Percentiles rank a stretch among this genome's conserved stretches.
These are phyloP conservation scores for Aythya baeri DNA, from an alignment of 2,113 vertebrate species.

Conservation along the genomic window DNA sequence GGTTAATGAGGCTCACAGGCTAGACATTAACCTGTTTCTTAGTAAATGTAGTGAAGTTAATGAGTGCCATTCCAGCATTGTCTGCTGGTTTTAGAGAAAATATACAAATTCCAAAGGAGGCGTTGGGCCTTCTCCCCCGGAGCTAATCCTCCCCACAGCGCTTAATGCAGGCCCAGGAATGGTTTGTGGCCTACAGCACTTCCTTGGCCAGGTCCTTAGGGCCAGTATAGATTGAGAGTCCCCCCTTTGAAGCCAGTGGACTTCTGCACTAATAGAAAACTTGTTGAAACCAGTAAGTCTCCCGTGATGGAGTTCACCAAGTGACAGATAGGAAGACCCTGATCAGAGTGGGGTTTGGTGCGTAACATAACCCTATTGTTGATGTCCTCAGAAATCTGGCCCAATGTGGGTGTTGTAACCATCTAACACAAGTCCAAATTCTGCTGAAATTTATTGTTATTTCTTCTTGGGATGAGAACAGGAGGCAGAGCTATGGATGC, in stretches of 20 bases:
- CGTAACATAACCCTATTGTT: background rate
- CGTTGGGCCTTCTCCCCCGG: accelerated
- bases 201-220: background rate
- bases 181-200: background rate
- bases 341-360: background rate
- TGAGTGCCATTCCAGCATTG: background rate
- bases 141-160: background rate
- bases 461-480: background rate
- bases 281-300: background rate
- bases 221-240: background rate
- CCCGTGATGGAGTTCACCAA: background rate
- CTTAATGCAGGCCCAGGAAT: background rate
- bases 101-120: background rate
- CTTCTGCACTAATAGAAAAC: background rate
- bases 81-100: background rate
- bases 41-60: background rate
- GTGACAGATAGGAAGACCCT: background rate
- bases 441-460: background rate
- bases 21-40: background rate
- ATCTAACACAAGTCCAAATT: background rate
- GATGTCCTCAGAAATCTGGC: background rate
- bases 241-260: background rate
- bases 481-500: background rate
- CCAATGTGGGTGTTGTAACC: accelerated
- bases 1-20: background rate